A percentile compares a stretch with the other conserved stretches of the same genome.
Conservation (phyloP, 2,888 invertebrate species). For the Thecocarcelia acutangulata region DNA sequence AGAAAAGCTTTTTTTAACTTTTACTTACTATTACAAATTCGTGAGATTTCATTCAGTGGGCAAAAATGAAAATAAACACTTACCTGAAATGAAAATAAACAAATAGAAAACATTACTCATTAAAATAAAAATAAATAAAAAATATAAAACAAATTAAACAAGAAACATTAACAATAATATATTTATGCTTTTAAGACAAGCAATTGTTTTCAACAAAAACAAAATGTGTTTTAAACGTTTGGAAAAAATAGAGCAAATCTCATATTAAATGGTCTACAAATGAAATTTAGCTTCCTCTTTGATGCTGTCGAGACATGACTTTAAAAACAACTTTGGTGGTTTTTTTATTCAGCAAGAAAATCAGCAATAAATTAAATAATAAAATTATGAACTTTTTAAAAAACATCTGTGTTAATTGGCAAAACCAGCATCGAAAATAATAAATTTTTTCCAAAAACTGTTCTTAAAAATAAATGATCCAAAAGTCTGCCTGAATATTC, state of each 20-base stretch:
- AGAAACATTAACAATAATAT: too few relatives aligned
- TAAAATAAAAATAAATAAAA: constrained; percentile 1
- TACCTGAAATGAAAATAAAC: constrained; percentile 39
- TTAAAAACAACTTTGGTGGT: not conserved
- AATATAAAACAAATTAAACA: constrained; percentile 2
- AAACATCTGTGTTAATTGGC: constrained; percentile 49
- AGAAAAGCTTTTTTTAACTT: too few relatives aligned
- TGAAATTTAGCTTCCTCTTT: constrained; percentile 17
- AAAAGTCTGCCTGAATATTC: not conserved
- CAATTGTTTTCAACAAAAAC: constrained; percentile 24
- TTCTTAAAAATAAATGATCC: not conserved
- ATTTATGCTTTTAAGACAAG: too few relatives aligned
- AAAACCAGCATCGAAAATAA: too few relatives aligned
- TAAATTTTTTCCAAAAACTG: too few relatives aligned
- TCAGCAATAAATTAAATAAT: constrained; percentile 26
- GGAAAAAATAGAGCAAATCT: too few relatives aligned
- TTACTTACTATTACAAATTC: constrained; percentile 1
- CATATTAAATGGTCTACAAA: too few relatives aligned
- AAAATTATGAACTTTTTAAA: constrained; percentile 2
- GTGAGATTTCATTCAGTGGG: not conserved
- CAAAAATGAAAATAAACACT: constrained; percentile 13
- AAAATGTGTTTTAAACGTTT: constrained; percentile 21
- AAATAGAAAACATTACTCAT: constrained; percentile 5
- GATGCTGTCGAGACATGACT: constrained; percentile 13
- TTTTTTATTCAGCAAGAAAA: not conserved